Base-by-base conservation (phyloP, 2,113 vertebrate genomes). In the Podarcis muralis region DNA sequence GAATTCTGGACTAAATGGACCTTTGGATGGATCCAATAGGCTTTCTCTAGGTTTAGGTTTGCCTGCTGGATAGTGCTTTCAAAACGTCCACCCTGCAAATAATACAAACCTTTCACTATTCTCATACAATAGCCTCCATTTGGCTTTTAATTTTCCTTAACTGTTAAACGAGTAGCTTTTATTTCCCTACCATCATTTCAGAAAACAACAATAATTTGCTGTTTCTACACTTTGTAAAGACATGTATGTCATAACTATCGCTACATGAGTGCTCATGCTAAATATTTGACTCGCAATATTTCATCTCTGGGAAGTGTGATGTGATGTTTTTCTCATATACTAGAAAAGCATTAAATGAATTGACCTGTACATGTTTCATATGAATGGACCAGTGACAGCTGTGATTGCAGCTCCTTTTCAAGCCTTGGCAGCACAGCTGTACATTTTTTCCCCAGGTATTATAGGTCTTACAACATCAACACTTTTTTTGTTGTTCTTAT, bases 291-390 rank as follows among this genome's bases (percentile, higher is more conserved):
- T 88, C 66, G 5, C 93, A 89, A 90, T 78, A 85, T 77, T 89
- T 90, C 43, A 83, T 92, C 90, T 93, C 88, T 32, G 87, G n/a
- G 53, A 90, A 90, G 9, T 32, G 74, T 1, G 69, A 89, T 59
- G 6, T 6, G 3, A 20, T 90, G 27, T 48, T 93, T 93, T 81
- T 74, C 78, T 87, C 48, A 86, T 80, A 32, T 22, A 87, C 82
- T n/a, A 80, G 78, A 90, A 95, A 87, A 89, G 25, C 4, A 18
- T 90, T 92, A 95, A 94, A 90, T 91, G 74, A 93, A 94, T 96
- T 92, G 93, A 95, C 92, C 94, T 90, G 80, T 94, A 90, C 86
- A 91, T 23, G 91, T 92, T 94, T 93, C 91, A 89, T 95, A 93
- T 94, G 88, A 94, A 89, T 91, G 80, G 85, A 88, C 85, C 82